These are phyloP conservation scores for Macquaria ambigua DNA, from an alignment of 2,113 vertebrate genomes.

Conservation along the genomic window DNA sequence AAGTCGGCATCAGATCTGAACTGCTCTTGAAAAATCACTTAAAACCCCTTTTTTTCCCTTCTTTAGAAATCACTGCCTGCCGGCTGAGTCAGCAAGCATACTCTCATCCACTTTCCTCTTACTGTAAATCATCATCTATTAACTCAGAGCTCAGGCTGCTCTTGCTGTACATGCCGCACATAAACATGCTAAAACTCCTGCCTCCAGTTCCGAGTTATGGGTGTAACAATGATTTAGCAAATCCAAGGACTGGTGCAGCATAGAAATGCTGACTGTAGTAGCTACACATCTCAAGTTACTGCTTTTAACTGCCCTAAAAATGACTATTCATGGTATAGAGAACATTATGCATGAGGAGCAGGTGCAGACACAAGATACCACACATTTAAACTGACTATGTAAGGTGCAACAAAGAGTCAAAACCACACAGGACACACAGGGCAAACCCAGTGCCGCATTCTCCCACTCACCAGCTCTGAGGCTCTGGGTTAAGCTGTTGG, in stretches of 20 bases:
- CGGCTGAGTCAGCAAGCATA: slow-evolving; percentile 45
- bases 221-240: slow-evolving; percentile 56
- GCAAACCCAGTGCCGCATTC: slow-evolving; percentile 41
- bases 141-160: slow-evolving; percentile 27
- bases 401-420: slow-evolving; percentile 14
- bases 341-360: not conserved
- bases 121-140: slow-evolving; percentile 42
- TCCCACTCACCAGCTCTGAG: slow-evolving; percentile 91
- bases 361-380: slow-evolving; percentile 9
- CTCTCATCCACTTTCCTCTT: slow-evolving; percentile 43
- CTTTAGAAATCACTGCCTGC: slow-evolving; percentile 26
- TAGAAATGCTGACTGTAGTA: slow-evolving; percentile 40
- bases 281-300: not conserved
- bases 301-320: not conserved
- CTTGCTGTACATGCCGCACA: slow-evolving; percentile 7
- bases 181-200: slow-evolving; percentile 49
- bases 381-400: not conserved
- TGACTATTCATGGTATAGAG: too few relatives aligned
- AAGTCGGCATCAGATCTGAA: not conserved
- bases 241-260: slow-evolving; percentile 29
- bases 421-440: slow-evolving; percentile 49
- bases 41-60: not conserved
- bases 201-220: slow-evolving; percentile 26
- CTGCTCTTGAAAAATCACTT: not conserved
- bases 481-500: slow-evolving; percentile 88